Evolutionary conservation across 2,888 invertebrate genomes (phyloP), one percentile per base, ranked within the genome.

Genomic region (Drosophila longiperda): DNA sequence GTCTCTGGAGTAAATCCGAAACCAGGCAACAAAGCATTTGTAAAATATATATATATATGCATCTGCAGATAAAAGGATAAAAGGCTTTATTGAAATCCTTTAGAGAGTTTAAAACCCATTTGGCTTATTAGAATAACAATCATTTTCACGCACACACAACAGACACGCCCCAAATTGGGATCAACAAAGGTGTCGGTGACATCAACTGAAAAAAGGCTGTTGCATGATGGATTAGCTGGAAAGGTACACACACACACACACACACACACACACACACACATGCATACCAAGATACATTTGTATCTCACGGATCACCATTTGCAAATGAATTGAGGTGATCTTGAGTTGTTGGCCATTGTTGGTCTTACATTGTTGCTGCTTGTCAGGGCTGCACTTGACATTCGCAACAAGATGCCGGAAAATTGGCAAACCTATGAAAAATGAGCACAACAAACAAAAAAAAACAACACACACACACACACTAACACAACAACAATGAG

Each of bases 321-420:
- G 53, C 9, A 26, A 34, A 48, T 49, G 23, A 60, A 58, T 55
- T 68, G 26, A 62, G 60, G 62, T 73, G 79, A 29, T 67, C 79
- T 78, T 55, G 63, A 64, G 42, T 62, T 42, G 42, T 64, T 68
- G 48, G 42, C 34, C 62, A 52, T 55, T 42, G 20, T 68, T 29
- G 75, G 23, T 38, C 20, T 33, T 7, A 32, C 34, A 40, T 58
- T 53, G 55, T 52, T 68, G 38, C 33, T 42, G 61, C 15, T 54
- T 50, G 36, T 66, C 75, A 79, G 74, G 66, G 65, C 59, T 82
- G 83, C 83, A 80, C 81, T 81, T 81, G 81, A 81, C 80, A 83
- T 83, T 83, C 83, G 71, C 63, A 54, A 73, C 54, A 50, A 80
- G 52, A 64, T 73, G 83, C 59, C 62, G 80, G 76, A 71, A 81